These are phyloP conservation scores for Mimachlamys varia DNA, from an alignment of 2,888 invertebrate species.

Conservation along the genomic window DNA sequence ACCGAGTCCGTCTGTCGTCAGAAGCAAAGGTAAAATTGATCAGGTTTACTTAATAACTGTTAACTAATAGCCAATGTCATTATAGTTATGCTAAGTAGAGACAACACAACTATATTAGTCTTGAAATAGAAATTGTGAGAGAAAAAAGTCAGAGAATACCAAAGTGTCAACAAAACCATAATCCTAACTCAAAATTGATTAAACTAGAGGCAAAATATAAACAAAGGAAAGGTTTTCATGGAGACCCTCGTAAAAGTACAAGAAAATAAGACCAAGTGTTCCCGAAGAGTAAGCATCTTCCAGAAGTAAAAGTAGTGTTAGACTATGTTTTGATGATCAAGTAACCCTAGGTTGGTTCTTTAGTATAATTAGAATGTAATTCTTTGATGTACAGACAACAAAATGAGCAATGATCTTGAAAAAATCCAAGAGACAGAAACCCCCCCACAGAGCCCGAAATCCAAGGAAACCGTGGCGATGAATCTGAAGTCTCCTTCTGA, in stretches of 20 bases:
- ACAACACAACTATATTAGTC: no score
- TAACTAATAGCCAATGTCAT: no score
- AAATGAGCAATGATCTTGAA: constrained; percentile 81
- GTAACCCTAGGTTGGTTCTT: background rate
- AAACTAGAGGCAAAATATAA: no score
- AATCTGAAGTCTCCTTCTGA: constrained; percentile 56
- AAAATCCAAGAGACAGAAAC: constrained; percentile 81
- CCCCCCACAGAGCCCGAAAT: constrained; percentile 79
- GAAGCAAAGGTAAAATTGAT: constrained; percentile 74
- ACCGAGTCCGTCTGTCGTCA: constrained; percentile 76
- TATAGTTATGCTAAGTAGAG: no score
- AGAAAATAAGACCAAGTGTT: no score
- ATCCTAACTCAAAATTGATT: no score
- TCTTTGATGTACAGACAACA: constrained; percentile 76
- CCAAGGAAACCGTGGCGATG: constrained; percentile 52
- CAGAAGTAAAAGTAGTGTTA: background rate
- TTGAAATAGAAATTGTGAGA: no score
- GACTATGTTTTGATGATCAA: background rate
- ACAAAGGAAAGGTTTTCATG: no score
- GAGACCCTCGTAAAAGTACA: no score
- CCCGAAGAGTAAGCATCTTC: no score
- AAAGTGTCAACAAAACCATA: no score
- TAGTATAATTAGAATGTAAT: background rate
- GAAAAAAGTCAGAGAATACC: no score
- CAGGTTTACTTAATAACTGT: background rate